Base-by-base conservation (phyloP, 2,888 invertebrate species). In the Tachina lurida region DNA sequence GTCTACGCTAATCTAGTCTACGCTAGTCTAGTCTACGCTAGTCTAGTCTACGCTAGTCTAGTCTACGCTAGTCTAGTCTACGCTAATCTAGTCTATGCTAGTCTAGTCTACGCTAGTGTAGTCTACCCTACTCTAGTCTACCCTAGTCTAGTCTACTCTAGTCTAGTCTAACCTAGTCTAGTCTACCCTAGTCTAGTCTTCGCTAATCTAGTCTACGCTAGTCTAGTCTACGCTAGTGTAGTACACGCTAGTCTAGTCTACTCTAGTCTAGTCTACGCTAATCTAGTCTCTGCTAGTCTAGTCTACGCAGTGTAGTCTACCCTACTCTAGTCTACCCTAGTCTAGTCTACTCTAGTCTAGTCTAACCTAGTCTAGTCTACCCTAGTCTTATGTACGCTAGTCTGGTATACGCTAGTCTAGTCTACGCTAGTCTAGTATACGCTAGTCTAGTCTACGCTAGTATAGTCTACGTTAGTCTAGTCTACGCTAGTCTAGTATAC, bases 31-130 rank as follows among this genome's bases (percentile, higher is more conserved):
- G 13, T 19, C 0, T 45, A 47, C 10, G 45, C 45, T 45, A 12
- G 15, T 63, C 13, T 63, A 63, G 9, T 22, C 45, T 45, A 43
- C 13, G 45, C n/a, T 49, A 67, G 45, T 31, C 49, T 67, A 49
- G 31, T 49, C 47, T 47, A 65, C 5, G 22, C 47, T 47, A 65
- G 13, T 65, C 65, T 31, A 67, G n/a, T n/a, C n/a, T n/a, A n/a
- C 22, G 47, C 19, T 60, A 39, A 9, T 60, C 63, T 45, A 22
- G 8, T 43, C 43, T 63, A 22, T n/a, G 43, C 43, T 43, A 60
- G n/a, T 15, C 60, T 12, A 56, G 17, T 56, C 3, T 60, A 60
- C n/a, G 41, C 41, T 60, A 60, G 39, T 41, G 41, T 60, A 41
- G 2, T 39, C 39, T 60, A 39, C 3, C 31, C 58, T 60, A 60